Percentiles rank a stretch among this genome's conserved stretches.
phyloP scores from a whole-genome alignment of 2,113 vertebrate genomes.

The Pithys albifrons region DNA sequence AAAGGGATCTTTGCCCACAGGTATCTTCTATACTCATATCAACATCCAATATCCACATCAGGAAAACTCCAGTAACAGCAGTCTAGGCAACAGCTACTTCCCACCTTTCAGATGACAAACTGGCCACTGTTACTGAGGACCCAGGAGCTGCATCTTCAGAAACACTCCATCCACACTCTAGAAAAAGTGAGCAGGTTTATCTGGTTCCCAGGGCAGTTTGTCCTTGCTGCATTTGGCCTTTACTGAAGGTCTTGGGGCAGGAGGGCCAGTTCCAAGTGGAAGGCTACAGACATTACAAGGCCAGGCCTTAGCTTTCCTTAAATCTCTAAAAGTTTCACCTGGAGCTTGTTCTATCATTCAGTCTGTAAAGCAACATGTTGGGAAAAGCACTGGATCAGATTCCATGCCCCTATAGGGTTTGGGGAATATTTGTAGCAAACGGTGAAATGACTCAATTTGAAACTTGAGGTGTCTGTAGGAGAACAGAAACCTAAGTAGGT shows the following conservation, averaged over 20 bases:
- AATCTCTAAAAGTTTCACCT: background rate
- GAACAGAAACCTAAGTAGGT: background rate
- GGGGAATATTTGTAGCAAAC: background rate
- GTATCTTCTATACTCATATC: background rate
- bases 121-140: background rate
- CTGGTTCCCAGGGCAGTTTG: background rate
- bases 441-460: background rate
- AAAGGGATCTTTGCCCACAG: background rate
- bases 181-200: background rate
- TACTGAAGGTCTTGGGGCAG: background rate
- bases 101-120: background rate
- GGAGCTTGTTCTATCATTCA: background rate
- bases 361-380: rapidly evolving
- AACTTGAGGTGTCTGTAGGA: background rate
- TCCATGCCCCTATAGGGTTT: background rate
- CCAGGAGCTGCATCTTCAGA: background rate
- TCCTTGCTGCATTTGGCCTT: background rate
- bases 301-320: background rate
- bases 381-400: background rate
- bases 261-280: background rate
- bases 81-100: background rate
- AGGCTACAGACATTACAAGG: background rate
- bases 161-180: background rate
- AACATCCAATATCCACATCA: background rate
- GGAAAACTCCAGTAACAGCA: background rate